Evolutionary conservation across 2,888 invertebrate species (phyloP).

Genomic region (Orthonychiurus folsomi): DNA sequence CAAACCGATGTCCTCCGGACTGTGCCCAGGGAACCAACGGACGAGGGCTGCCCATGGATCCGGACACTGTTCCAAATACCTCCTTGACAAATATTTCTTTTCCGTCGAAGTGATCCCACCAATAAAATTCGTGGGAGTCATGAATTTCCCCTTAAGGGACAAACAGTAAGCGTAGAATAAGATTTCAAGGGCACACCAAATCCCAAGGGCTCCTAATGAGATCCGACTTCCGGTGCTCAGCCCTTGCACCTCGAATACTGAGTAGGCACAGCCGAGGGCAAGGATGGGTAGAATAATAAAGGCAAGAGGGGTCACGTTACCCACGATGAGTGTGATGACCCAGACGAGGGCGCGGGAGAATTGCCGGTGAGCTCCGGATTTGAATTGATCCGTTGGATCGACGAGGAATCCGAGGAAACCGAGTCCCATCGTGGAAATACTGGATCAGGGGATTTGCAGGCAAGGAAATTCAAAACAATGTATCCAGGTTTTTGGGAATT

Average conservation of each 20-base stretch:
- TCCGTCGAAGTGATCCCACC: background rate
- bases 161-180: constrained; percentile 13
- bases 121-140: constrained; percentile 2
- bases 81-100: background rate
- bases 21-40: constrained; percentile 16
- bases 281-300: background rate
- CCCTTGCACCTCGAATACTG: background rate
- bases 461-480: background rate
- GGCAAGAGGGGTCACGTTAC: constrained; percentile 6
- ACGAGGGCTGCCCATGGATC: constrained; percentile 8
- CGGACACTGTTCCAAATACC: constrained; percentile 8
- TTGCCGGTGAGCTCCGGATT: constrained; percentile 3
- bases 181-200: constrained; percentile 11
- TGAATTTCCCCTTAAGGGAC: constrained; percentile 5
- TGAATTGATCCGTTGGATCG: constrained; percentile 14
- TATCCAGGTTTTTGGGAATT: too few relatives aligned
- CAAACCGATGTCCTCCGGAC: constrained; percentile 7
- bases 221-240: background rate
- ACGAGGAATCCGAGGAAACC: constrained; percentile 12
- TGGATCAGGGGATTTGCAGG: background rate
- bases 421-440: background rate
- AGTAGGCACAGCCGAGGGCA: background rate
- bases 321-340: constrained; percentile 7
- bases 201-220: background rate
- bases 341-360: constrained; percentile 9